Conservation (phyloP, 1,140 invertebrate species). For the Sarcophaga bullata region DNA sequence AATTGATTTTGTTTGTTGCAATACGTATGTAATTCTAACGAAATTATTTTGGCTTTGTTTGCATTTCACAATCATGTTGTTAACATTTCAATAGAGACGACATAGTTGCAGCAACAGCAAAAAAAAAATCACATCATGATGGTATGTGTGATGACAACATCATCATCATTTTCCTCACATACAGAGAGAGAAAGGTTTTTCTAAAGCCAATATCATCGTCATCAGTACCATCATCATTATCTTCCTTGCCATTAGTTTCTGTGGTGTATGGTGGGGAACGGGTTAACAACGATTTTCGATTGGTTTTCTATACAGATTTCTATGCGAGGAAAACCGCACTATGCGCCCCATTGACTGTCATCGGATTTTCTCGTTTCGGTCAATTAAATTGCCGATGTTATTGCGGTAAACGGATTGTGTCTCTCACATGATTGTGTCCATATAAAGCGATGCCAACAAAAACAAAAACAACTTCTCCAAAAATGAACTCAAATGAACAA, state of each 20-base stretch:
- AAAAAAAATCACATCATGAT: no score
- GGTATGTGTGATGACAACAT: no score
- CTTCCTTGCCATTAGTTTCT: not conserved
- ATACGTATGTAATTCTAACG: not conserved
- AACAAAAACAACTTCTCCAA: not conserved
- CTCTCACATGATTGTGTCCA: constrained; percentile 38
- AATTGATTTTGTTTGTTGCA: not conserved
- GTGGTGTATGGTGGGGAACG: no score
- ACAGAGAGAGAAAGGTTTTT: no score
- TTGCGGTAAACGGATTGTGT: constrained; percentile 46
- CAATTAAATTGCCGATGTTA: constrained; percentile 46
- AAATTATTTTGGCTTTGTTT: not conserved
- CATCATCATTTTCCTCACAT: no score
- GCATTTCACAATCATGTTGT: constrained; percentile 20
- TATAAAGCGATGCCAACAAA: constrained; percentile 29
- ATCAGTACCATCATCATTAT: not conserved
- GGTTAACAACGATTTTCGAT: not conserved
- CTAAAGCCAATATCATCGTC: not conserved
- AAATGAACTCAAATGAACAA: not conserved
- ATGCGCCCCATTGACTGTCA: constrained; percentile 37
- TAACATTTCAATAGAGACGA: not conserved
- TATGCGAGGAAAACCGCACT: constrained; percentile 30
- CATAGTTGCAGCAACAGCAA: no score
- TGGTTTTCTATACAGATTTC: not conserved
- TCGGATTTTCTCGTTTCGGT: constrained; percentile 43